Conservation (phyloP, 2,888 invertebrate species). For the Molorchus minor region DNA sequence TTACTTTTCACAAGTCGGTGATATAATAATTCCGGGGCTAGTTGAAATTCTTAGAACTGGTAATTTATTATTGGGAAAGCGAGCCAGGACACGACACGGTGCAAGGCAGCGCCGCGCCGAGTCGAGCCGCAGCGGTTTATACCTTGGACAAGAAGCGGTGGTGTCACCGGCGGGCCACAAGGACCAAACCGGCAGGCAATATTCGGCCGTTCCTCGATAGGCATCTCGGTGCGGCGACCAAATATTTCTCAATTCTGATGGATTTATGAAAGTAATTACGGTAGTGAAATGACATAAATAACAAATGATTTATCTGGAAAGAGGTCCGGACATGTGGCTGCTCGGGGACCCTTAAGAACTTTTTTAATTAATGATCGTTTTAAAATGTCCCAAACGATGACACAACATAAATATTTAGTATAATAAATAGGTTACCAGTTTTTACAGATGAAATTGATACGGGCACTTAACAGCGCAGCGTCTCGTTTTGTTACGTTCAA, state of each 20-base stretch:
- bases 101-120: background rate
- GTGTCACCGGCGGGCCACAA: conserved; percentile 31
- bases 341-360: conserved; percentile 37
- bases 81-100: conserved; percentile 13
- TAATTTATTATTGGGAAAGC: conserved; percentile 21
- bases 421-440: conserved; percentile 37
- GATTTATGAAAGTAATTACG: conserved; percentile 59
- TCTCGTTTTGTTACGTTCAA: conserved; percentile 8
- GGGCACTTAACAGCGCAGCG: conserved; percentile 14
- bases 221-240: conserved; percentile 52
- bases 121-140: no score
- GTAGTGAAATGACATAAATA: conserved; percentile 58
- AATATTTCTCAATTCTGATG: conserved; percentile 54
- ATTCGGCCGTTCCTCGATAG: conserved; percentile 45
- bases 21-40: conserved; percentile 21
- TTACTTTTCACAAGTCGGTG: conserved; percentile 21
- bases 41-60: conserved; percentile 16
- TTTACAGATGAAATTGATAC: conserved; percentile 36
- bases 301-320: conserved; percentile 52
- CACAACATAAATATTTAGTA: conserved; percentile 43
- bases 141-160: conserved; percentile 32
- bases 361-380: conserved; percentile 47
- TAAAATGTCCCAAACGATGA: conserved; percentile 46
- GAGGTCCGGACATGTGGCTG: conserved; percentile 37
- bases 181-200: conserved; percentile 32